phyloP scores from a whole-genome alignment of 2,113 vertebrate species.

The Probosciger aterrimus region DNA sequence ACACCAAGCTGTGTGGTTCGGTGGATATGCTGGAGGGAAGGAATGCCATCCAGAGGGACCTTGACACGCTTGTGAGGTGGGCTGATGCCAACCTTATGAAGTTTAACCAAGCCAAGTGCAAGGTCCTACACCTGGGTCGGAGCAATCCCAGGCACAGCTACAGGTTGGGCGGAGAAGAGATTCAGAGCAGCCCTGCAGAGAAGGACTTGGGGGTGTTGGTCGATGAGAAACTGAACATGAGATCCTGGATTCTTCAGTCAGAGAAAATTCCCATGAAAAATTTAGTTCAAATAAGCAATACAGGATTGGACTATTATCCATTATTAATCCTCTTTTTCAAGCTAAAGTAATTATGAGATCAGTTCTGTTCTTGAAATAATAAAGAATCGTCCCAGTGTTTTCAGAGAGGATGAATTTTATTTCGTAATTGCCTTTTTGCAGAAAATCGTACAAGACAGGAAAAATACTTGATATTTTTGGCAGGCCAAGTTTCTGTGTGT shows the following conservation, averaged over 20 bases:
- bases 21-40: too few species aligned
- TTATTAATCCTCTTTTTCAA: conserved; percentile 2
- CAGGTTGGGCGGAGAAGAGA: not conserved
- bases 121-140: too few species aligned
- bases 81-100: too few species aligned
- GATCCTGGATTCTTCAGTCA: not conserved
- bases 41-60: too few species aligned
- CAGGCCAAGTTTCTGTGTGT: not conserved
- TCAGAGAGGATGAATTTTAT: not conserved
- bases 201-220: not conserved
- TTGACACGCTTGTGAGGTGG: too few species aligned
- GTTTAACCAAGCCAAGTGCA: too few species aligned
- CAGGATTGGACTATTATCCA: not conserved
- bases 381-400: not conserved
- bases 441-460: not conserved
- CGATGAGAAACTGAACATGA: not conserved
- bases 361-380: not conserved
- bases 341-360: not conserved
- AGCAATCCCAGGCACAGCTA: not conserved
- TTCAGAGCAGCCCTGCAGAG: not conserved
- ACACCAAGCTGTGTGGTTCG: not conserved
- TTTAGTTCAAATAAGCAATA: not conserved
- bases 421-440: not conserved
- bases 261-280: not conserved
- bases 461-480: not conserved